Conservation (phyloP, 92 coral and sea anemone genomes). For the Phenganax stokvisi region DNA sequence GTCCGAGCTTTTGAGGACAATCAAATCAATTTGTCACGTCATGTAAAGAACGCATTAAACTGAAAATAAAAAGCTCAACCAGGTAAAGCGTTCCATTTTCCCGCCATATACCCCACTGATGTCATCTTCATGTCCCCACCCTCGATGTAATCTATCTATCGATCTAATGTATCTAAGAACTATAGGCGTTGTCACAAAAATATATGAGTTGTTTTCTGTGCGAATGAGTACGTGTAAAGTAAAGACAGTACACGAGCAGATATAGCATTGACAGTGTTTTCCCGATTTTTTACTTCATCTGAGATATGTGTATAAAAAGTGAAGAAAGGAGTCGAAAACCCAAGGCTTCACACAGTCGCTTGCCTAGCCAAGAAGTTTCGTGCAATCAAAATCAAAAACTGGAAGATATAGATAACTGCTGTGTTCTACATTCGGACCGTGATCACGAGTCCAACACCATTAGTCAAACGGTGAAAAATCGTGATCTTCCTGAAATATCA, state of each 20-base stretch:
- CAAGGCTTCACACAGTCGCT: slow-evolving; percentile 20
- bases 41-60: not conserved
- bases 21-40: too few relatives aligned
- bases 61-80: not conserved
- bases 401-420: not conserved
- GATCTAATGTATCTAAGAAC: too few relatives aligned
- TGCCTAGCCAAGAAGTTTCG: slow-evolving; percentile 24
- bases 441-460: slow-evolving; percentile 28
- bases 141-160: too few relatives aligned
- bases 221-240: not conserved
- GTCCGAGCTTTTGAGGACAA: too few relatives aligned
- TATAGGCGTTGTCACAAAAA: not conserved
- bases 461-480: slow-evolving; percentile 16
- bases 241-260: not conserved
- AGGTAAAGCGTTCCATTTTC: too few relatives aligned
- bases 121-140: too few relatives aligned
- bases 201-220: not conserved
- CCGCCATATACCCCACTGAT: too few relatives aligned
- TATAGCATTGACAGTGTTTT: not conserved
- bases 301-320: slow-evolving; percentile 10
- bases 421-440: slow-evolving; percentile 15
- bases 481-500: slow-evolving; percentile 22
- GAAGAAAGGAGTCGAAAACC: not conserved
- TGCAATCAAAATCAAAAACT: not conserved
- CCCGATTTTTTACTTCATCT: not conserved